Evolutionary conservation across 2,113 vertebrate genomes (phyloP), one percentile per base, ranked within the genome.

Genomic region (Istiophorus platypterus): DNA sequence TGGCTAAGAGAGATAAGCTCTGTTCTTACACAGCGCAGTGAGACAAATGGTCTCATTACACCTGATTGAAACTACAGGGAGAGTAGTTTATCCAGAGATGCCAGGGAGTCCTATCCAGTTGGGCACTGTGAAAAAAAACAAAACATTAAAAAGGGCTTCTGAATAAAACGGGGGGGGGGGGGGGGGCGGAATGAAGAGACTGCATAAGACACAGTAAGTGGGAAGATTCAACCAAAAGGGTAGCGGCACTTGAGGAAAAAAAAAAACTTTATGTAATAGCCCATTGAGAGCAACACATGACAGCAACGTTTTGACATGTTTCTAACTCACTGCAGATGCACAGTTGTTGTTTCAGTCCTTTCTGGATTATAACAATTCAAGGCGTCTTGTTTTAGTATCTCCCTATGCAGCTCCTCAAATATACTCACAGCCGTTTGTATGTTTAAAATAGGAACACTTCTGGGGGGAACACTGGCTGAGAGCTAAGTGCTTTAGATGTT

Each of bases 21-120:
- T 74, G 83, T 84, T 89, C 87, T 84, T 78, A 56, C 66, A 58
- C 85, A 84, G 68, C 41, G n/a, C 76, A 68, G 78, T 12, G 80
- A 93, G 92, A 95, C 86, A 88, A 91, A 94, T 91, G 54, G 82
- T 85, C 85, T 93, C 92, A 93, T 94, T 93, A 94, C 62, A 72
- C 58, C 67, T 74, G 72, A 88, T 72, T 85, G 84, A 93, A 87
- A 89, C 78, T 52, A 41, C 61, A 51, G 64, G 72, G 41, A 65
- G 51, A 70, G 64, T 65, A 74, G 77, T 79, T 92, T 80, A 88
- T 89, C 79, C 51, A 58, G 34, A 73, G 78, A 82, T 85, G 67
- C 54, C 68, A 58, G 49, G 37, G 3, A 81, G 63, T 76, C 37
- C 54, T 51, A 59, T 82, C 57, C 22, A 66, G 14, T 72, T 65